A percentile compares a stretch with the other conserved stretches of the same genome.
Conservation (phyloP, 2,888 invertebrate species). For the Leucophora obtusa region DNA sequence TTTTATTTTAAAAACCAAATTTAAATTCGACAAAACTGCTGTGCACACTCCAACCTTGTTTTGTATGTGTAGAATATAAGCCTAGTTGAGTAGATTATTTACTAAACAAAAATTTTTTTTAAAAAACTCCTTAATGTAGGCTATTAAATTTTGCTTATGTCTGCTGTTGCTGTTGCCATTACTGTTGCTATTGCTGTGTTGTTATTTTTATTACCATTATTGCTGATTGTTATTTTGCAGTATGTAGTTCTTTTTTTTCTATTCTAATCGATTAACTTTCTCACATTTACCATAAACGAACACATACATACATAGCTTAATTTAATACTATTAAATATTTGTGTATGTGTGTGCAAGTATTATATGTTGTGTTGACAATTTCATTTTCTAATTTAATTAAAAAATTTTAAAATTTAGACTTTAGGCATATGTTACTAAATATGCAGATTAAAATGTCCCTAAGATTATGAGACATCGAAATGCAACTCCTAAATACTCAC, state of each 20-base stretch:
- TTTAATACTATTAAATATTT: conserved; percentile 23
- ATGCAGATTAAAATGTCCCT: too few relatives aligned
- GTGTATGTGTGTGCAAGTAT: not conserved
- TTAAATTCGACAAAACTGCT: too few relatives aligned
- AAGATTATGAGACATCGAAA: too few relatives aligned
- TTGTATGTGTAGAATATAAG: too few relatives aligned
- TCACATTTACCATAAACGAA: conserved; percentile 41
- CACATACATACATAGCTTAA: conserved; percentile 8
- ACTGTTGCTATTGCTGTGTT: conserved; percentile 24
- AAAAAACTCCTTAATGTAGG: conserved; percentile 42
- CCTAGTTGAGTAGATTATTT: conserved; percentile 34
- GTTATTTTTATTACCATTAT: conserved; percentile 38
- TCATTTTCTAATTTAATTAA: conserved; percentile 60
- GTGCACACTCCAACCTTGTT: too few relatives aligned
- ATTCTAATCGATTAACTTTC: conserved; percentile 62
- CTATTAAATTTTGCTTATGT: conserved; percentile 55
- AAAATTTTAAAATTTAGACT: conserved; percentile 17
- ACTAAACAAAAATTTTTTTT: conserved; percentile 40
- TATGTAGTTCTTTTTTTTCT: conserved; percentile 26
- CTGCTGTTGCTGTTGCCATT: too few relatives aligned
- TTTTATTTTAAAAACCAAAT: too few relatives aligned
- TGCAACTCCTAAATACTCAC: too few relatives aligned
- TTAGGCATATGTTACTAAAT: too few relatives aligned
- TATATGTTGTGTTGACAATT: conserved; percentile 26
- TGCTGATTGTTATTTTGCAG: conserved; percentile 45